Evolutionary conservation across 2,797 vertebrate species (phyloP).

Genomic region (Zalophus californianus): DNA sequence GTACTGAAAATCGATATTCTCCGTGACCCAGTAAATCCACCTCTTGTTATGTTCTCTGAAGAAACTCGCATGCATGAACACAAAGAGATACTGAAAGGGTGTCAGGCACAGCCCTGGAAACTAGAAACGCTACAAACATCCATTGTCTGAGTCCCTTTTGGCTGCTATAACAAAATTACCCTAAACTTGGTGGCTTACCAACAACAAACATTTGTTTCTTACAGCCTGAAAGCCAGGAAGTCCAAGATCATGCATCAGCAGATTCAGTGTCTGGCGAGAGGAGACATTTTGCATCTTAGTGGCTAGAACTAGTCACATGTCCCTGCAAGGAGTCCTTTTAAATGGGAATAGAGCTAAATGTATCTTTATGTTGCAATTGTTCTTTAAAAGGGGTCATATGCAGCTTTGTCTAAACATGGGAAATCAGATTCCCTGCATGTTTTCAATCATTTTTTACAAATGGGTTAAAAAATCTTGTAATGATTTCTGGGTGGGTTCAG

Average conservation of each 20-base stretch:
- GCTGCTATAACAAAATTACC: neutral
- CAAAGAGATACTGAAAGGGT: neutral
- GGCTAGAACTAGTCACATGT: neutral
- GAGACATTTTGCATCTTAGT: neutral
- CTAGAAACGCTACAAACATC: neutral
- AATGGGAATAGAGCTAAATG: constrained; percentile 44
- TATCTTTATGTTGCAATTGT: neutral
- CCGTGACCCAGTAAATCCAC: neutral
- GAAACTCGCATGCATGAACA: neutral
- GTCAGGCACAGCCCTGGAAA: neutral
- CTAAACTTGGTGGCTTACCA: neutral
- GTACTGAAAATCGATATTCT: neutral
- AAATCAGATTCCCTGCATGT: constrained; percentile 2
- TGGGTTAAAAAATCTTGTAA: neutral
- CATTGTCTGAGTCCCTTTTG: neutral
- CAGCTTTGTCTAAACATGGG: constrained; percentile 46
- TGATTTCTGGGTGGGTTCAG: constrained; percentile 68
- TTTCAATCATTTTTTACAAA: constrained; percentile 53
- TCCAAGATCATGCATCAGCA: neutral
- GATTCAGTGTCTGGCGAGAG: neutral
- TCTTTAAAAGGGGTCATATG: constrained; percentile 44
- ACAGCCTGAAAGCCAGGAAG: neutral
- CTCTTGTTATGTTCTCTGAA: neutral
- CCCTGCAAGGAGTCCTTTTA: neutral
- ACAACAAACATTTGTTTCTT: neutral